A percentile compares a stretch with the other conserved stretches of the same genome.
Evolutionary conservation across 2,797 vertebrate species (phyloP).

Genomic region (Acrocephalus scirpaceus): DNA sequence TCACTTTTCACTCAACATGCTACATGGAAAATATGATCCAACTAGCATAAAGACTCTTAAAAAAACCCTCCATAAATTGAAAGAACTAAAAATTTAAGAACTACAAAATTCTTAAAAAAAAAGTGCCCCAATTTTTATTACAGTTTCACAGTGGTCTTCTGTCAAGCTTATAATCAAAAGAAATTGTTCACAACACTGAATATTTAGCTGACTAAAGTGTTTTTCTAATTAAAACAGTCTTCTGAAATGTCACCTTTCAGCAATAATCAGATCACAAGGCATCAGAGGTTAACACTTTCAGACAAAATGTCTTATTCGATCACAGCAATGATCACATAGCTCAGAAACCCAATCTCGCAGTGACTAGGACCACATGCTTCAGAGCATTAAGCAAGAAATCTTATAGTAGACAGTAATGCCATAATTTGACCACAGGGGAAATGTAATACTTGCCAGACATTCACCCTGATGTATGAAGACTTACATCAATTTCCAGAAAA

Average conservation of each 20-base stretch:
- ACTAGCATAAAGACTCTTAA: not conserved
- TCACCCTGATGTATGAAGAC: not conserved
- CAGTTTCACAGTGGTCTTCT: not conserved
- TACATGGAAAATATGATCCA: not conserved
- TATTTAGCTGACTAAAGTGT: not conserved
- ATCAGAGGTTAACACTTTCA: constrained; percentile 4
- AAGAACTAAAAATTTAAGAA: not conserved
- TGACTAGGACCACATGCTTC: not conserved
- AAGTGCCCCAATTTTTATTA: not conserved
- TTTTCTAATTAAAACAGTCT: constrained; percentile 21
- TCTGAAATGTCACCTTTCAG: constrained; percentile 25
- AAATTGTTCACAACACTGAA: not conserved
- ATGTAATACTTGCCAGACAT: not conserved
- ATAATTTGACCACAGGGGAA: constrained; percentile 14
- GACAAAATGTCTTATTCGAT: constrained; percentile 7
- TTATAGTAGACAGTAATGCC: constrained; percentile 27
- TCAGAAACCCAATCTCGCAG: not conserved
- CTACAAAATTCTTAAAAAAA: too few species aligned
- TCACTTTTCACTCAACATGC: not conserved
- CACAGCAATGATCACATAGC: not conserved
- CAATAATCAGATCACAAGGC: constrained; percentile 5
- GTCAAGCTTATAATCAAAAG: not conserved
- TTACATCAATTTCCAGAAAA: not conserved
- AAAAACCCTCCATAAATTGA: rapidly evolving
- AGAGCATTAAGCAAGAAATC: constrained; percentile 12